Base-by-base conservation (phyloP, 2,113 vertebrate species). In the Pomatorhinus ruficollis region DNA sequence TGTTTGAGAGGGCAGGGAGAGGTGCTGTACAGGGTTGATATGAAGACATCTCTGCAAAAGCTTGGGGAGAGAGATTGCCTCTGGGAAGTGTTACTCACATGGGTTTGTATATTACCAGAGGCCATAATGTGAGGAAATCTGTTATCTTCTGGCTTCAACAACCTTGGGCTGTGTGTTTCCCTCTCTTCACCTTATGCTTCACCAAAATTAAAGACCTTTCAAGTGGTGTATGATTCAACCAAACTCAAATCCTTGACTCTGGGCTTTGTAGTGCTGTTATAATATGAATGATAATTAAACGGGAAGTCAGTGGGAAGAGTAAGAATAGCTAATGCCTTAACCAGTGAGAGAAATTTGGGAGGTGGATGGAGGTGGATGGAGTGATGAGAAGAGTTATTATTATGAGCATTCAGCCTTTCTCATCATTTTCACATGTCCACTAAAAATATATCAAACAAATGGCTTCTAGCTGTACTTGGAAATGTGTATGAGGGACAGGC, bases 401-500 rank as follows among this genome's bases (percentile, higher is more conserved):
- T 72, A 69, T 3, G 27, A 71, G 28, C 37, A 11, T 88, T 72
- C n/a, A 65, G 56, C 30, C 49, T 68, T 33, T 75, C 47, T 59
- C 3, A 4, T 52, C 0, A 39, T 90, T 93, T 96, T 86, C 71
- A 70, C 16, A 69, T 60, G 82, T 93, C 91, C 84, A 96, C 63
- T 87, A 88, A 91, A 95, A 93, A 80, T 80, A 52, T 28, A 69
- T 56, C 27, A 82, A 68, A 65, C 40, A 91, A 91, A 87, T 72
- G 80, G 28, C 50, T 94, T 90, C 83, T 93, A 74, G 31, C 63
- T 70, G 52, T 85, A 47, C 88, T 92, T 85, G 35, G 39, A 87
- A 94, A 6, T 5, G 23, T 56, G 18, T 42, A 25, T 45, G 54
- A 85, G 65, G 63, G 47, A 84, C 40, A 87, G 45, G 25, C 61